Percentiles rank a stretch among this genome's conserved stretches.
These are phyloP conservation scores for Bellardia bayeri DNA, from an alignment of 2,888 invertebrate genomes.

Conservation along the genomic window DNA sequence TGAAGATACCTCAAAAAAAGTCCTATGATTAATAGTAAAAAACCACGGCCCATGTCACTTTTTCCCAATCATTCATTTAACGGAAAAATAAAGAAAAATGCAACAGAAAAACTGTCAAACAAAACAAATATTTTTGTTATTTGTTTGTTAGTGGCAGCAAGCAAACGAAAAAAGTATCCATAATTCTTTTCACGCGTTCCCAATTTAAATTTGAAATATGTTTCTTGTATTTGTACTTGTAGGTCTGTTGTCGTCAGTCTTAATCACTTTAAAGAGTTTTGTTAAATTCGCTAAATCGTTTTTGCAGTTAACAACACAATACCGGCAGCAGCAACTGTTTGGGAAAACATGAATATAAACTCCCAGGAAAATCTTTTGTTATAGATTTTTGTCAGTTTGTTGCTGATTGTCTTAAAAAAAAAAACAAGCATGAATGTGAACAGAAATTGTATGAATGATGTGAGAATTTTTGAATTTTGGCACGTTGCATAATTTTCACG, in stretches of 20 bases:
- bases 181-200: conserved; percentile 67
- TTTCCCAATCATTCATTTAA: conserved; percentile 56
- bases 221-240: conserved; percentile 11
- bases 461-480: conserved; percentile 56
- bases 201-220: conserved; percentile 56
- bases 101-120: conserved; percentile 31
- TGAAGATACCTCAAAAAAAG: neutral
- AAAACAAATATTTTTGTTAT: conserved; percentile 30
- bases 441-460: conserved; percentile 51
- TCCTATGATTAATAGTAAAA: conserved; percentile 56
- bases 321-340: conserved; percentile 6
- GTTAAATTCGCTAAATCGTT: conserved; percentile 38
- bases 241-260: conserved; percentile 3
- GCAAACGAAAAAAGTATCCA: conserved; percentile 17
- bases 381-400: conserved; percentile 35
- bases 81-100: neutral
- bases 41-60: conserved; percentile 53
- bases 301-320: conserved; percentile 1
- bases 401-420: neutral
- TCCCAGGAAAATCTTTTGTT: conserved; percentile 63
- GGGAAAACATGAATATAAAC: conserved; percentile 17
- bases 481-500: conserved; percentile 63
- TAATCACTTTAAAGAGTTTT: conserved; percentile 44
- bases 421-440: neutral
- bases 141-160: neutral